Base-by-base conservation (phyloP, 1,140 invertebrate genomes). In the Ostrea denselamellosa region DNA sequence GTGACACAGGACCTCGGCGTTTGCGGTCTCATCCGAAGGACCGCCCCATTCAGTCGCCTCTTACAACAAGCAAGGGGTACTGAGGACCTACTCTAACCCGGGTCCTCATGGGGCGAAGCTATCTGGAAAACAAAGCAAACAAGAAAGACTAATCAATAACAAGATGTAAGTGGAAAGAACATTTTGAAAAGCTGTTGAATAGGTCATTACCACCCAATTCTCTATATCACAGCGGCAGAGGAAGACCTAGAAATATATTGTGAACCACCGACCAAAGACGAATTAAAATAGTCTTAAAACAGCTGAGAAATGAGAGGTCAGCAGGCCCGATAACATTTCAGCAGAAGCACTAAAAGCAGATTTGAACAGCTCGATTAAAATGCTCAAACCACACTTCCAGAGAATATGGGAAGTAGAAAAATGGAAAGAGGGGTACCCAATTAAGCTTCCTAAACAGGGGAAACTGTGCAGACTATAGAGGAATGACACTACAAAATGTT, bases 61-160 rank as follows among this genome's bases (percentile, higher is more conserved):
- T n/a, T n/a, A n/a, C n/a, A n/a, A n/a, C n/a, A n/a, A n/a, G n/a
- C n/a, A n/a, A n/a, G n/a, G n/a, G n/a, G n/a, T n/a, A n/a, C n/a
- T n/a, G n/a, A n/a, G n/a, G n/a, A n/a, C n/a, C n/a, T n/a, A n/a
- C n/a, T n/a, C n/a, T n/a, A n/a, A n/a, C n/a, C n/a, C n/a, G n/a
- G n/a, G n/a, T n/a, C n/a, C n/a, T n/a, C n/a, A n/a, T n/a, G n/a
- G n/a, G n/a, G n/a, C n/a, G 68, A 89, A 89, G 17, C 85, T 87
- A 53, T 22, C 77, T 56, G 77, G 86, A 62, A 86, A 86, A 22
- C 25, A 3, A 19, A 56, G 22, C 34, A 22, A 12, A 86, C 44
- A n/a, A 0, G 52, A 53, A 56, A 81, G 58, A 82, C 86, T 7
- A 44, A 51, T 56, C 25, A 82, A 86, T 0, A 58, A 58, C 8